These are phyloP conservation scores for Hippocampus zosterae DNA, from an alignment of 2,113 vertebrate species.

Conservation along the genomic window DNA sequence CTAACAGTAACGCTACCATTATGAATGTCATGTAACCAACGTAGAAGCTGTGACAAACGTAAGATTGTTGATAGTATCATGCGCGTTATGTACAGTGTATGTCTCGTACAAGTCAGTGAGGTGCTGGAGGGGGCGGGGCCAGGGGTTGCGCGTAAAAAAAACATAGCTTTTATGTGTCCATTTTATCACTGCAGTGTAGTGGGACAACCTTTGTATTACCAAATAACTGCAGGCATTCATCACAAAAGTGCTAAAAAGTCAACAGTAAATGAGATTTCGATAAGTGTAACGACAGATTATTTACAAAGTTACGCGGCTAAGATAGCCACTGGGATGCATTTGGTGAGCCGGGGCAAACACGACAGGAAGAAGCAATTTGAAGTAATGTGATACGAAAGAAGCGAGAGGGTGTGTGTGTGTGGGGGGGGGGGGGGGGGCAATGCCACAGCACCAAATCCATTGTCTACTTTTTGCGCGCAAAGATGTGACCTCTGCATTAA, in stretches of 20 bases:
- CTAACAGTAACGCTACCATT: too few relatives aligned
- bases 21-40: too few relatives aligned
- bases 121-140: neutral
- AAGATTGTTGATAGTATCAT: too few relatives aligned
- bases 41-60: too few relatives aligned
- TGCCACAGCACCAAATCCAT: neutral
- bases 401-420: neutral
- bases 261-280: conserved; percentile 15
- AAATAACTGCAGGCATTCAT: neutral
- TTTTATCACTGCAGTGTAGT: neutral
- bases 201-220: neutral
- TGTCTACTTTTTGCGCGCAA: conserved; percentile 9
- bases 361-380: conserved; percentile 15
- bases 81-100: too few relatives aligned
- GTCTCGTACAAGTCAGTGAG: too few relatives aligned
- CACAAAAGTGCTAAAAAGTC: conserved; percentile 25
- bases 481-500: conserved; percentile 13
- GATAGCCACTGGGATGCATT: neutral
- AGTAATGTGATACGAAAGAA: conserved; percentile 19
- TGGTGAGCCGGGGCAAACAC: conserved; percentile 23
- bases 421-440: neutral
- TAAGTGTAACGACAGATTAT: conserved; percentile 14
- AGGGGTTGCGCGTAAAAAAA: conserved; percentile 21
- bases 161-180: conserved; percentile 1
- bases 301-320: neutral